Evolutionary conservation across 2,888 invertebrate genomes (phyloP), one percentile per base, ranked within the genome.

Genomic region (Oscheius myriophilus): DNA sequence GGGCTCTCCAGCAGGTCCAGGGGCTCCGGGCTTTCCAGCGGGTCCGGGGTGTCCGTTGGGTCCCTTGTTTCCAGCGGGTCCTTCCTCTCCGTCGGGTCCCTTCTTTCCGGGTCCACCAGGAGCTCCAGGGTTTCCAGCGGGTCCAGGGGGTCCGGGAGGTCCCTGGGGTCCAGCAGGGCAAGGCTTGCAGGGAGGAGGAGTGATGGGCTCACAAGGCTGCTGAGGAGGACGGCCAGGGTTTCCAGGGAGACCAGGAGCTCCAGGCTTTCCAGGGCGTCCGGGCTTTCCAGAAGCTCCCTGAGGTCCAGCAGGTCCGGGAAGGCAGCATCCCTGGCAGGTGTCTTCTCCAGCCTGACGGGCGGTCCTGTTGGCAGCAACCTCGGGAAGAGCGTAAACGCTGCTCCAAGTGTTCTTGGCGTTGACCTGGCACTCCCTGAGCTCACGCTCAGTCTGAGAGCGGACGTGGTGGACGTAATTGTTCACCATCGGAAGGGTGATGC

Each of bases 121-220:
- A 26, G 54, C 21, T 58, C 73, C 73, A 61, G 76, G 75, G 72
- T 79, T 76, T 71, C 84, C 82, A 67, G 65, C 66, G 58, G 68
- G 71, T 67, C 81, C 82, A 57, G 76, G 74, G 52, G 79, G 75
- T 68, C 81, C 81, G 61, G 76, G 68, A 61, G 75, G 72, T 67
- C 80, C 76, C 25, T 72, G 69, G 64, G 74, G 70, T 69, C 82
- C 75, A 63, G 71, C 73, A 52, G 85, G 85, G 78, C 85, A 85
- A 26, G 85, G 85, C 72, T 83, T 83, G 79, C 85, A 86, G 52
- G 86, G 86, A 61, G 85, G 84, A 55, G 84, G 84, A 33, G 86
- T 86, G 71, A 84, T 76, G 53, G 85, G 84, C 72, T 80, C 80
- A 72, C 82, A 82, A 55, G 81, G 81, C 76, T 76, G 76, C 73